phyloP scores from a whole-genome alignment of 2,888 invertebrate species.

The Uropetala carovei region DNA sequence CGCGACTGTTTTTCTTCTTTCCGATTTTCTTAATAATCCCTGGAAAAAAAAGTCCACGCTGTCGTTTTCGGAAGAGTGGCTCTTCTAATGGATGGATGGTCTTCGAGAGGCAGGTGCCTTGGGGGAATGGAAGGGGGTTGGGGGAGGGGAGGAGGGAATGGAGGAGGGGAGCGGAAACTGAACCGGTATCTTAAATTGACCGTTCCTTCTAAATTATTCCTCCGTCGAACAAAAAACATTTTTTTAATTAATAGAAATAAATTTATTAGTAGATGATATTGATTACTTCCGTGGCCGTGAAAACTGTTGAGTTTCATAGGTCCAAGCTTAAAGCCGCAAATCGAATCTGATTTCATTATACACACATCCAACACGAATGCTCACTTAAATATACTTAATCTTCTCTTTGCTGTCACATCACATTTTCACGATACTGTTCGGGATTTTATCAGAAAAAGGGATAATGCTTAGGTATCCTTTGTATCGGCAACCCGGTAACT shows the following conservation, averaged over 20 bases:
- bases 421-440: too few relatives aligned
- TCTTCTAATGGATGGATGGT: not conserved
- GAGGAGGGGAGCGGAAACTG: too few relatives aligned
- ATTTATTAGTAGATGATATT: not conserved
- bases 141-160: not conserved
- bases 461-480: too few relatives aligned
- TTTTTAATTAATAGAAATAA: not conserved
- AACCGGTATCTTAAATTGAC: not conserved
- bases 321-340: too few relatives aligned
- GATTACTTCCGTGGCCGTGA: too few relatives aligned
- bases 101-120: not conserved
- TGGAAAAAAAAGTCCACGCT: not conserved
- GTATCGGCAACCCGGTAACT: too few relatives aligned
- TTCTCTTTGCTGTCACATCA: too few relatives aligned
- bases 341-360: too few relatives aligned
- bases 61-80: slow-evolving; percentile 14
- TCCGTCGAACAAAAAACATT: not conserved
- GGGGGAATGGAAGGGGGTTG: not conserved
- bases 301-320: too few relatives aligned
- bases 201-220: not conserved
- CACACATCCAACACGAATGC: too few relatives aligned
- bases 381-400: too few relatives aligned
- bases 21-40: not conserved
- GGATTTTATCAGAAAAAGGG: too few relatives aligned
- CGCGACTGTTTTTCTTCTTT: not conserved